Conservation (phyloP, 1,140 invertebrate species). For the Pentalonia nigronervosa region DNA sequence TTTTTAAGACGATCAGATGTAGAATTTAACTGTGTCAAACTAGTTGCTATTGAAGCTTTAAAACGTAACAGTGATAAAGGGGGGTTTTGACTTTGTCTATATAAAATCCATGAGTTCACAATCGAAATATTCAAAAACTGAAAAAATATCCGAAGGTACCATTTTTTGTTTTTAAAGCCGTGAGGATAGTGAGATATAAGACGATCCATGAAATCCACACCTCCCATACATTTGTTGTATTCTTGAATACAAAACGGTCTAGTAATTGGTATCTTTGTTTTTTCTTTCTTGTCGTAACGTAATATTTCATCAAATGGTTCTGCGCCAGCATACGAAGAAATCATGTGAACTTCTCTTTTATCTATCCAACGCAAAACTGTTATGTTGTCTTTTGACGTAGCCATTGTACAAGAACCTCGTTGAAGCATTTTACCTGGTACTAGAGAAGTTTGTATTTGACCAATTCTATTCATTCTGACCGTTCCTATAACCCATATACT, state of each 20-base stretch:
- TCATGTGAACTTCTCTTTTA: too few species aligned
- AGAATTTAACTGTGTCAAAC: not conserved
- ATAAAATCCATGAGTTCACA: constrained; percentile 59
- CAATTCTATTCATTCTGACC: too few species aligned
- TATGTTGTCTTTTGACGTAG: too few species aligned
- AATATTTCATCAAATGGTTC: not conserved
- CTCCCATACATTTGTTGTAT: constrained; percentile 1
- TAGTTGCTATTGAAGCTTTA: not conserved
- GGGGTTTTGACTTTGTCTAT: constrained; percentile 39
- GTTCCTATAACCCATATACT: too few species aligned
- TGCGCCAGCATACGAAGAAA: too few species aligned
- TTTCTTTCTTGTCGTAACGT: constrained; percentile 7
- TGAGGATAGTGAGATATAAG: constrained; percentile 58
- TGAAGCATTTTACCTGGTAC: too few species aligned
- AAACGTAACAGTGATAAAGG: not conserved
- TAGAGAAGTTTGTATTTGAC: too few species aligned
- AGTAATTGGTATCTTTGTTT: not conserved
- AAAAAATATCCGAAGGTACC: constrained; percentile 59
- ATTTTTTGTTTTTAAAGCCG: constrained; percentile 59
- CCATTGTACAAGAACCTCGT: too few species aligned
- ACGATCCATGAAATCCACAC: not conserved
- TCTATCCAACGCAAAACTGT: too few species aligned
- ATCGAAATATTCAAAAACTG: constrained; percentile 59
- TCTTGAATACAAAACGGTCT: constrained; percentile 10
- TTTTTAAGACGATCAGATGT: not conserved